A percentile compares a stretch with the other conserved stretches of the same genome.
phyloP scores from a whole-genome alignment of 2,888 invertebrate genomes.

The Hypercompe scribonia region DNA sequence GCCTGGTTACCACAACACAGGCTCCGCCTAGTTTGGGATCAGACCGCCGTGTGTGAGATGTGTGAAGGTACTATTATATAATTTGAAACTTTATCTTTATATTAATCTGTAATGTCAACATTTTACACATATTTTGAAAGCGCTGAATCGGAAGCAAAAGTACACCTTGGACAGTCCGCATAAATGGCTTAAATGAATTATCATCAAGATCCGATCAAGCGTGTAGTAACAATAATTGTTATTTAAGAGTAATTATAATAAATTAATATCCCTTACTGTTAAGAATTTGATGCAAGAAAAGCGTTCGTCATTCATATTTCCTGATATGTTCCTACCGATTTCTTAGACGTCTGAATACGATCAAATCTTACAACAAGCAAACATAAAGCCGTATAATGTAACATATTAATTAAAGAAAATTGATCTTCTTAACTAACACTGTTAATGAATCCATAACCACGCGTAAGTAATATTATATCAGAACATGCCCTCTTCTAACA shows the following conservation, averaged over 20 bases:
- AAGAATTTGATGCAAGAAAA: background rate
- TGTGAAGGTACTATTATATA: too few relatives aligned
- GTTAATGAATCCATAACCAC: conserved; percentile 38
- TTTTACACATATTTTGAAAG: background rate
- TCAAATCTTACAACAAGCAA: background rate
- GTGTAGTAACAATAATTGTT: background rate
- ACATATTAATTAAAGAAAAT: conserved; percentile 41
- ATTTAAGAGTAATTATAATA: background rate
- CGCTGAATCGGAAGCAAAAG: too few relatives aligned
- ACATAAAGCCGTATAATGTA: conserved; percentile 24
- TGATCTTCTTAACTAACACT: conserved; percentile 28
- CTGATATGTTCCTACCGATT: background rate
- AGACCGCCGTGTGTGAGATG: too few relatives aligned
- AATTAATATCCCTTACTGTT: background rate
- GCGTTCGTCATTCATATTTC: background rate
- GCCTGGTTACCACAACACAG: too few relatives aligned
- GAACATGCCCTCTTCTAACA: conserved; percentile 29
- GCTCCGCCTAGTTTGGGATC: too few relatives aligned
- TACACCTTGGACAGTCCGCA: too few relatives aligned
- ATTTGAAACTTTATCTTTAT: too few relatives aligned
- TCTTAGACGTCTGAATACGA: background rate
- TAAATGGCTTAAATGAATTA: background rate
- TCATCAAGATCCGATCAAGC: too few relatives aligned
- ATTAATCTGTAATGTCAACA: too few relatives aligned
- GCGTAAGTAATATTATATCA: conserved; percentile 30